Conservation (phyloP, 2,888 invertebrate species). For the Polyploca ridens region DNA sequence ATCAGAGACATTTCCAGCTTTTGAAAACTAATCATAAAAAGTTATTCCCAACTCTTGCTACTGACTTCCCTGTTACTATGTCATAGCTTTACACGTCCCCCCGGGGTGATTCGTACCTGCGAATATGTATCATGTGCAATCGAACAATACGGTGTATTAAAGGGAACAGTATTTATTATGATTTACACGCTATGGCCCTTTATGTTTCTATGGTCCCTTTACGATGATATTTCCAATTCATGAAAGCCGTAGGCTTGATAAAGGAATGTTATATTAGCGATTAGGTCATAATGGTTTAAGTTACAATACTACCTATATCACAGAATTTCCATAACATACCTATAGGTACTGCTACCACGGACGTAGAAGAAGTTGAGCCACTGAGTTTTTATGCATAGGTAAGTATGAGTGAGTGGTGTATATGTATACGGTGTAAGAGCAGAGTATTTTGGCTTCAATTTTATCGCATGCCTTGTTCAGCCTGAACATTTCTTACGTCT, state of each 20-base stretch:
- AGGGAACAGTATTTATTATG: constrained; percentile 36
- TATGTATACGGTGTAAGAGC: too few species aligned
- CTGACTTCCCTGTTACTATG: constrained; percentile 16
- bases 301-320: too few species aligned
- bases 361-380: too few species aligned
- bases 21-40: neutral
- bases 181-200: constrained; percentile 27
- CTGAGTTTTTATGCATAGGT: too few species aligned
- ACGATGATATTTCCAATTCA: constrained; percentile 1
- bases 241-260: neutral
- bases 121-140: constrained; percentile 42
- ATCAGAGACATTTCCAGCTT: too few species aligned
- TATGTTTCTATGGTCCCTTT: constrained; percentile 11
- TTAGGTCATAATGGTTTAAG: neutral
- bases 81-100: constrained; percentile 39
- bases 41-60: neutral
- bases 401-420: too few species aligned
- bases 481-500: too few species aligned
- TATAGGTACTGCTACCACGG: too few species aligned
- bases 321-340: too few species aligned
- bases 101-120: constrained; percentile 47
- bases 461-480: too few species aligned
- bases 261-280: neutral
- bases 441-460: too few species aligned
- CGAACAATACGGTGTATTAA: constrained; percentile 26